Conservation (phyloP, 2,797 vertebrate species). For the Cynodonichthys magdalenae region DNA sequence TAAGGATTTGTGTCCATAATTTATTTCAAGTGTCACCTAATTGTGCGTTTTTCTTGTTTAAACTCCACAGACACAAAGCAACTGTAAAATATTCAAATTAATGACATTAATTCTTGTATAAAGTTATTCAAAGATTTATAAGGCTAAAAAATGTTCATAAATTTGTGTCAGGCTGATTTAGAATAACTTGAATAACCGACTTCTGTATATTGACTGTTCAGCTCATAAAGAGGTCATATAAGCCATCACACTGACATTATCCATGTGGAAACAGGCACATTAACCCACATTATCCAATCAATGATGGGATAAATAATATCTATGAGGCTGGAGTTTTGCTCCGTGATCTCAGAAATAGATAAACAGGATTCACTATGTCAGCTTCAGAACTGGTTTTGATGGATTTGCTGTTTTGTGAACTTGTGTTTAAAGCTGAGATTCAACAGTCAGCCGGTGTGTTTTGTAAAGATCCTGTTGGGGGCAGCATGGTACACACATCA, state of each 20-base stretch:
- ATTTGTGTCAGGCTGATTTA: background rate
- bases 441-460: constrained; percentile 38
- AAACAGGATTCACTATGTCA: background rate
- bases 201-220: constrained; percentile 15
- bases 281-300: constrained; percentile 70
- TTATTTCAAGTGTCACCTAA: no score
- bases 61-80: background rate
- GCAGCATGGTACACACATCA: constrained; percentile 81
- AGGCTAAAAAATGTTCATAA: constrained; percentile 16
- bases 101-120: constrained; percentile 2
- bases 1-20: no score
- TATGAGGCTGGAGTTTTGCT: constrained; percentile 18
- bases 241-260: constrained; percentile 56
- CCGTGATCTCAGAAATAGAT: constrained; percentile 4
- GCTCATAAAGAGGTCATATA: constrained; percentile 63
- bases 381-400: constrained; percentile 1
- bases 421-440: constrained; percentile 41
- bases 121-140: constrained; percentile 14
- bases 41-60: no score
- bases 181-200: constrained; percentile 14
- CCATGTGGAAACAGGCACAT: constrained; percentile 52
- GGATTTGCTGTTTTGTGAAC: constrained; percentile 6
- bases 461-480: constrained; percentile 72
- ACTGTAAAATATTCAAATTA: background rate
- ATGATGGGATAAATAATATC: constrained; percentile 49